phyloP scores from a whole-genome alignment of 2,113 vertebrate species.

The Eonycteris spelaea region DNA sequence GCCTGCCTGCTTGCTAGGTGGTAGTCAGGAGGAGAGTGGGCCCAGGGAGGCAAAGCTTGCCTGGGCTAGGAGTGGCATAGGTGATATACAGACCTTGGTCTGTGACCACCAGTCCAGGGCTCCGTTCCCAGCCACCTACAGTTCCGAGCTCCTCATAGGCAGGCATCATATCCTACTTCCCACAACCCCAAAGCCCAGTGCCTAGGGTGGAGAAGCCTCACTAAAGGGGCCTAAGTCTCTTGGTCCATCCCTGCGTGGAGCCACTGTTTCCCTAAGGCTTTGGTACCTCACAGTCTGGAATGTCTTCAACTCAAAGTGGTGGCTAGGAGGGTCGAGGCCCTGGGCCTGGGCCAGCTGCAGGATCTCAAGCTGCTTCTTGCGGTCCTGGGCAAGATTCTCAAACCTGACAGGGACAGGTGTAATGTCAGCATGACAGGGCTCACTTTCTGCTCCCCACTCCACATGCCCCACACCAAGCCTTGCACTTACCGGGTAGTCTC shows the following conservation, averaged over 20 bases:
- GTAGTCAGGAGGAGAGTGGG: not conserved
- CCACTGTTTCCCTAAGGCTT: not conserved
- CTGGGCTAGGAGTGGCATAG: not conserved
- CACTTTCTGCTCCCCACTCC: not conserved
- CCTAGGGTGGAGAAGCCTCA: not conserved
- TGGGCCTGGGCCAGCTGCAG: conserved; percentile 91
- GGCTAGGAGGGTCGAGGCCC: conserved; percentile 92
- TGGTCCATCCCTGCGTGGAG: not conserved
- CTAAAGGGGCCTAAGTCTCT: not conserved
- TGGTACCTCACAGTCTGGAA: conserved; percentile 92
- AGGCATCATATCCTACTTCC: not conserved
- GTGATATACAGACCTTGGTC: not conserved
- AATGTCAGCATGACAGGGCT: not conserved
- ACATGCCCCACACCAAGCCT: not conserved
- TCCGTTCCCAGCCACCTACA: not conserved
- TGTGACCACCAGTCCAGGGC: not conserved
- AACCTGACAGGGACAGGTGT: conserved; percentile 82
- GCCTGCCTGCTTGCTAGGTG: not conserved
- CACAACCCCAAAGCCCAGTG: not conserved
- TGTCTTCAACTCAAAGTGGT: conserved; percentile 94
- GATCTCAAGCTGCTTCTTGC: conserved; percentile 93
- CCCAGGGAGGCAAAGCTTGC: not conserved
- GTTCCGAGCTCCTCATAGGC: not conserved
- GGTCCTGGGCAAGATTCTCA: conserved; percentile 93
- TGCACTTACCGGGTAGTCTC: conserved; percentile 92